These are phyloP conservation scores for Gephyroberyx darwinii DNA, from an alignment of 2,797 vertebrate genomes.

Conservation along the genomic window DNA sequence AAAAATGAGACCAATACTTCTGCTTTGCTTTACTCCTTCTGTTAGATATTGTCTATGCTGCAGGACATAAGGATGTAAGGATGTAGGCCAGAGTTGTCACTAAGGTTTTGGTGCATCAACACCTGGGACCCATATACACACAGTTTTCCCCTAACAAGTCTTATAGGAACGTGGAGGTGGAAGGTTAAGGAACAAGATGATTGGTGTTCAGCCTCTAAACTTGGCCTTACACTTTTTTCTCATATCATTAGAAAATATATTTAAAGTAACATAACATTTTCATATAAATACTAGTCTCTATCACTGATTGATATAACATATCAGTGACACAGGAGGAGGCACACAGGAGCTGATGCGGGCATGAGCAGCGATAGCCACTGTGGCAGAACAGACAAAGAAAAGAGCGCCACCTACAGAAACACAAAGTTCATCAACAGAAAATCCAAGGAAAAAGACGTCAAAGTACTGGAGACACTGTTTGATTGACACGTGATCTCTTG, in stretches of 20 bases:
- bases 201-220: neutral
- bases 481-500: slow-evolving; percentile 11
- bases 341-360: neutral
- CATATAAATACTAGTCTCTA: neutral
- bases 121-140: slow-evolving; percentile 10
- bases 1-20: slow-evolving; percentile 13
- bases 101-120: slow-evolving; percentile 19
- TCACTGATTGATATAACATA: too few relatives aligned
- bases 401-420: slow-evolving; percentile 20
- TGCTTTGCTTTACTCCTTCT: slow-evolving; percentile 2
- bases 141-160: slow-evolving; percentile 2
- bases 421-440: neutral
- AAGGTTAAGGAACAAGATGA: slow-evolving; percentile 2
- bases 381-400: slow-evolving; percentile 13
- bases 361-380: slow-evolving; percentile 26
- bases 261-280: neutral
- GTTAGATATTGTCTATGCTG: too few relatives aligned
- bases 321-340: too few relatives aligned
- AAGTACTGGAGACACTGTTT: too few relatives aligned
- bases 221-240: neutral
- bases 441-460: too few relatives aligned
- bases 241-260: neutral
- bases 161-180: slow-evolving; percentile 20
- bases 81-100: slow-evolving; percentile 8
- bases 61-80: too few relatives aligned